A percentile compares a stretch with the other conserved stretches of the same genome.
Conservation (phyloP, 2,888 invertebrate species). For the Rhaphigaster nebulosa region DNA sequence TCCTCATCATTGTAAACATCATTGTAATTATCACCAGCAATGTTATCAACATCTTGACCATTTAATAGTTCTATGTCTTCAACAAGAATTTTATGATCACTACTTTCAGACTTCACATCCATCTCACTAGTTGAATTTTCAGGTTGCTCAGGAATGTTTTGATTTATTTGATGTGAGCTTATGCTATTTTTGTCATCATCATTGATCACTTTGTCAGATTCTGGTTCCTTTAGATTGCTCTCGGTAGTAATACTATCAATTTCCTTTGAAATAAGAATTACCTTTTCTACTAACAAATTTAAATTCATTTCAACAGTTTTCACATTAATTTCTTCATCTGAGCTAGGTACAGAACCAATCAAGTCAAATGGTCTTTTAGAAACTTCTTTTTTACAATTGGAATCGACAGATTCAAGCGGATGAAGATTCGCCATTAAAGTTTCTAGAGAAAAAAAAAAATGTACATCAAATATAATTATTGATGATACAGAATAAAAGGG, state of each 20-base stretch:
- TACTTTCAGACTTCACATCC: background rate
- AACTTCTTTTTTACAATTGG: background rate
- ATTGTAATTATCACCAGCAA: background rate
- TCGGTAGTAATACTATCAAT: background rate
- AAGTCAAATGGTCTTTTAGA: too few species aligned
- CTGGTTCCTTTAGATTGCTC: background rate
- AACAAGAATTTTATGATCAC: background rate
- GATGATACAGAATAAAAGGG: background rate
- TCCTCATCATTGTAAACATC: background rate
- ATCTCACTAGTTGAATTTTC: background rate
- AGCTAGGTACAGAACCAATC: background rate
- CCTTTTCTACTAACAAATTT: background rate
- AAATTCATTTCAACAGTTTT: constrained; percentile 10
- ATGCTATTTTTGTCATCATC: background rate
- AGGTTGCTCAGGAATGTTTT: background rate
- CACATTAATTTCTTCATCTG: background rate
- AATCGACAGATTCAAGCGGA: constrained; percentile 49
- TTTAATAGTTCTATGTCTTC: background rate
- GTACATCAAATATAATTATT: background rate
- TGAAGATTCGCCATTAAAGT: constrained; percentile 28
- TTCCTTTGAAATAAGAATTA: background rate
- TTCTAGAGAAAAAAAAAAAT: background rate
- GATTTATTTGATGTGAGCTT: background rate
- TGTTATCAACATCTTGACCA: background rate
- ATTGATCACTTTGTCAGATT: background rate